Evolutionary conservation across 2,797 vertebrate species (phyloP).

Genomic region (Echeneis naucrates): DNA sequence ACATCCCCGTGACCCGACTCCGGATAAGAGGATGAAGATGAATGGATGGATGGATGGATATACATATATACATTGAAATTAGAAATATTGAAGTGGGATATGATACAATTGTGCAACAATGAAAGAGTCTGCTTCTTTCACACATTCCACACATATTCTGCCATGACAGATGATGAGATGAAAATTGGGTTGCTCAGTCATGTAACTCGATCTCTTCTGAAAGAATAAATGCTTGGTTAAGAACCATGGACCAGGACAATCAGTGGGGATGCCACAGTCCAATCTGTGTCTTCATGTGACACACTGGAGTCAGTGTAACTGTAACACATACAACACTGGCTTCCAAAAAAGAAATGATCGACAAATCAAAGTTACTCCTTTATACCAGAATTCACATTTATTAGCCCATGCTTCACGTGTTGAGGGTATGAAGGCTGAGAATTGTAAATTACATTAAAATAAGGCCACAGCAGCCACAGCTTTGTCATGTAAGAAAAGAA

Average conservation of each 20-base stretch:
- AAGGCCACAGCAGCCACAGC: neutral
- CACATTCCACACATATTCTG: conserved; percentile 1
- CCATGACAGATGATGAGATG: conserved; percentile 28
- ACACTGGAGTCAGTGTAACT: conserved; percentile 6
- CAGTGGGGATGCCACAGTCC: conserved; percentile 34
- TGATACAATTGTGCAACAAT: too few species aligned
- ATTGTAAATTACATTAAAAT: neutral
- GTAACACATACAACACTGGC: conserved; percentile 1
- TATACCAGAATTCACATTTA: neutral
- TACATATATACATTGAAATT: too few species aligned
- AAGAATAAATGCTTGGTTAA: conserved; percentile 41
- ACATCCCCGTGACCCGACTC: too few species aligned
- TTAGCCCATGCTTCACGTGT: neutral
- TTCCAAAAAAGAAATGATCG: conserved; percentile 12
- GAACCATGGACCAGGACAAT: conserved; percentile 31
- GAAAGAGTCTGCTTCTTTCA: conserved; percentile 11
- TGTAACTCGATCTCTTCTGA: conserved; percentile 32
- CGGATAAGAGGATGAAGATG: too few species aligned
- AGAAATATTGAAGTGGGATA: too few species aligned
- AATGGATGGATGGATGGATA: too few species aligned
- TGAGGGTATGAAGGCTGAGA: neutral
- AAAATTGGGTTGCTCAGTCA: conserved; percentile 43
- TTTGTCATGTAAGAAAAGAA: neutral
- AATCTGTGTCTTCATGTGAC: conserved; percentile 19
- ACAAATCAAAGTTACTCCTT: neutral